Evolutionary conservation across 1,140 invertebrate genomes (phyloP), one percentile per base, ranked within the genome.

Genomic region (Drosophila bocki): DNA sequence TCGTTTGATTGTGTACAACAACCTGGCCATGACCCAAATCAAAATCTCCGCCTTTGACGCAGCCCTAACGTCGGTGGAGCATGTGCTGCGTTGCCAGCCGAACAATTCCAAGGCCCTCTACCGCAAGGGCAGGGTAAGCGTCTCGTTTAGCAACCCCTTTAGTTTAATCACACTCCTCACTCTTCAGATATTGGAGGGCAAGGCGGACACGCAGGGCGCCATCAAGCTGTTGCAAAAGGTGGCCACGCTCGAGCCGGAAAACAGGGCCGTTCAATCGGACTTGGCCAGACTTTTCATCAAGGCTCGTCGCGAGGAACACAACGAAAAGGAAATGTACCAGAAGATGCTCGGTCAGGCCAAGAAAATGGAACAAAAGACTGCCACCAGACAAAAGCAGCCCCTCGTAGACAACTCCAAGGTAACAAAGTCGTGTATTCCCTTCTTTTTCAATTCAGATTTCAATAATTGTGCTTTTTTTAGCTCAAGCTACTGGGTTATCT

Each of bases 101-200:
- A 93, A 96, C 65, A 98, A 99, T 94, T 95, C 97, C 0, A 99
- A 98, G 93, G 97, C 98, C 7, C 92, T 98, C 7, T 98, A 96
- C 92, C 95, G 97, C 78, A 98, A 98, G 94, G 96, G 96, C 91
- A 96, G 96, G 65, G 94, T 94, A 82, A 61, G 90, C 77, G 3
- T 1, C 9, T 7, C 1, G 7, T 9, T 32, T 9, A 22, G 5
- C 5, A 29, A 11, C 11, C 2, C 9, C 15, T 17, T 2, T n/a
- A 7, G n/a, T 26, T 19, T 0, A 22, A 19, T 54, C 33, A 62
- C 5, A 26, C 4, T 9, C 4, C n/a, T 2, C 1, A 2, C n/a
- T 47, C 41, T n/a, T 12, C 42, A 96, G 95, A 95, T 96, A 90
- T 87, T 96, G 7, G 94, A 94, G 56, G 93, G 93, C 2, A 95